Base-by-base conservation (phyloP, 2,888 invertebrate species). In the Acleris literana region DNA sequence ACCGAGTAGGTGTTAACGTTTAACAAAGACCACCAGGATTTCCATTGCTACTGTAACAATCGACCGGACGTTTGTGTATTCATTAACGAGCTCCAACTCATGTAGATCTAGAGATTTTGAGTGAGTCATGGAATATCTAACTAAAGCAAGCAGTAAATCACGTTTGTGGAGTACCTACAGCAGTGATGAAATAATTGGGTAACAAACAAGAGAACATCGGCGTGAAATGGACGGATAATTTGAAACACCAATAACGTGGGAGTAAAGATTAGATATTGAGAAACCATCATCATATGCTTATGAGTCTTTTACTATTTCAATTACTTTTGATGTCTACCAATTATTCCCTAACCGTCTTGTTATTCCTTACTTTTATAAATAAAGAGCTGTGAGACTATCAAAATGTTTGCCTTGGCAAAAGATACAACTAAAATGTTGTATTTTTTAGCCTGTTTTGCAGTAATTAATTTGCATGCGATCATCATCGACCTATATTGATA, bases 11-110 rank as follows among this genome's bases (percentile, higher is more conserved):
- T 87, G 88, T 84, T 86, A 86, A 87, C 81, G 69, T 74, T 74
- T 68, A 71, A 83, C 80, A 86, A 85, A 84, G 88, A 87, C 86
- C 86, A 87, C 88, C 86, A 72, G 73, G 77, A 74, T 78, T 79
- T 70, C 71, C 76, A 76, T 68, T 71, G 60, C 70, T 83, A 76
- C 84, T 80, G 83, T 82, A 76, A 80, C 80, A 81, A 82, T 78
- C 73, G 77, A 70, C 77, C 81, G 84, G 84, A 82, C 75, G 81
- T 75, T 68, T 68, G 65, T 64, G 68, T 60, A 59, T 73, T 72
- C 73, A 73, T 73, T 72, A 72, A 74, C 72, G 51, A 43, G 49
- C 49, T 71, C 69, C 63, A 75, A 70, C 74, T 74, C 11, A 22
- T 46, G 56, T 66, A 62, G 66, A 66, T 66, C 66, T 57, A 51